Conservation (phyloP, 2,113 vertebrate genomes). For the Nannospalax galili region DNA sequence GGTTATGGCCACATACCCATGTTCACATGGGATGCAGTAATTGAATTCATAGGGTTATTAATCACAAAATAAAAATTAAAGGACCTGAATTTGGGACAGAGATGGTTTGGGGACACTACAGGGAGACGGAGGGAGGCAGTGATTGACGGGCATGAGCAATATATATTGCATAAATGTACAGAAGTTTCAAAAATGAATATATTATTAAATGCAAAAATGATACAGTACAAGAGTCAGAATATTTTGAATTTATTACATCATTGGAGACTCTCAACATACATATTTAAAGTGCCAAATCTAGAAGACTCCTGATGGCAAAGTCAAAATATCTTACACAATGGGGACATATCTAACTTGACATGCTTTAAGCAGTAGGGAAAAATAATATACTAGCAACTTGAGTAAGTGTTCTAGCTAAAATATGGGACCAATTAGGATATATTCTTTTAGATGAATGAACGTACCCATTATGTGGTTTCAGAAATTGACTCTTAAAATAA, state of each 20-base stretch:
- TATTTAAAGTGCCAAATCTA: constrained; percentile 5
- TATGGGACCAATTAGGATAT: neutral
- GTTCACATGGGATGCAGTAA: neutral
- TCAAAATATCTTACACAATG: neutral
- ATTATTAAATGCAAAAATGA: neutral
- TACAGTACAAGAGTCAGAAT: constrained; percentile 18
- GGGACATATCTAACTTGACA: neutral
- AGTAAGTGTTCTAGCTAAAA: neutral
- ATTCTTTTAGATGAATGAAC: neutral
- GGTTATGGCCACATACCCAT: neutral
- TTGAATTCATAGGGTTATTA: neutral
- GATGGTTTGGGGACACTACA: too few relatives aligned
- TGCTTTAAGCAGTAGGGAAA: neutral
- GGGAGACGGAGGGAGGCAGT: too few relatives aligned
- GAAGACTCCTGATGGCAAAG: neutral
- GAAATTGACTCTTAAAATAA: neutral
- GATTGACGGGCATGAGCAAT: neutral
- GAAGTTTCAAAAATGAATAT: neutral
- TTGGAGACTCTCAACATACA: neutral
- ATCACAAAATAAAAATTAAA: too few relatives aligned
- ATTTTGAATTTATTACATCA: neutral
- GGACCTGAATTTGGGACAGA: neutral
- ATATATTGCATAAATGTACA: neutral
- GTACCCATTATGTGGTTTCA: neutral
- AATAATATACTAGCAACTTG: neutral